Base-by-base conservation (phyloP, 2,113 vertebrate species). In the Myodes glareolus region DNA sequence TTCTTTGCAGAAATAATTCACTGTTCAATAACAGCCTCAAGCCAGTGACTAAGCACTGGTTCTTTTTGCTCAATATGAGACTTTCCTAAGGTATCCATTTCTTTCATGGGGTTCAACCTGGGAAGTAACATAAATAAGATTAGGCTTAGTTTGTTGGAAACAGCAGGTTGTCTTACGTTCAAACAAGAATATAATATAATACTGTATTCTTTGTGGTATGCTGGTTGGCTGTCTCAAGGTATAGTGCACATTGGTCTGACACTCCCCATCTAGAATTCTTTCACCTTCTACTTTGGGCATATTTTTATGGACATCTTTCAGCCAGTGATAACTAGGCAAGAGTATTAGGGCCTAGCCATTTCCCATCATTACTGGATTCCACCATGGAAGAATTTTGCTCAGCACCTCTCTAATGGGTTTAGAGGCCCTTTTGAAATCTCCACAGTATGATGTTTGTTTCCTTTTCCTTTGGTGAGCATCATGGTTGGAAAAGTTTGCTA, bases 141-240 rank as follows among this genome's bases (percentile, higher is more conserved):
- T 63, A 70, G 52, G 72, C 13, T 63, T 93, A 87, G 39, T 33
- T 42, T 39, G 4, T 90, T 72, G n/a, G 8, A 21, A 76, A 50
- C 29, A 91, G 19, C 47, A 58, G 2, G 16, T 42, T 94, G 12
- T 31, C 92, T 0, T 65, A 33, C 61, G n/a, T 11, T 82, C 33
- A 90, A 45, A 86, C 39, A 75, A 23, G 5, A 76, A 94, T 94
- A 88, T 73, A 88, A 93, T 47, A 25, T n/a, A 81, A 81, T 45
- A 96, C 76, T 92, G 63, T 42, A 72, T 47, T 21, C 12, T 86
- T 89, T 92, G 33, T 82, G 16, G 10, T 68, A 3, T 87, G 50
- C 42, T 77, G 3, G 31, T n/a, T 82, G 29, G 3, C 81, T 92
- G 1, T 84, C 27, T 42, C 3, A 78, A 55, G 78, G 47, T 72